Evolutionary conservation across 2,797 vertebrate species (phyloP).

Genomic region (Microctenopoma stevenorrisi): DNA sequence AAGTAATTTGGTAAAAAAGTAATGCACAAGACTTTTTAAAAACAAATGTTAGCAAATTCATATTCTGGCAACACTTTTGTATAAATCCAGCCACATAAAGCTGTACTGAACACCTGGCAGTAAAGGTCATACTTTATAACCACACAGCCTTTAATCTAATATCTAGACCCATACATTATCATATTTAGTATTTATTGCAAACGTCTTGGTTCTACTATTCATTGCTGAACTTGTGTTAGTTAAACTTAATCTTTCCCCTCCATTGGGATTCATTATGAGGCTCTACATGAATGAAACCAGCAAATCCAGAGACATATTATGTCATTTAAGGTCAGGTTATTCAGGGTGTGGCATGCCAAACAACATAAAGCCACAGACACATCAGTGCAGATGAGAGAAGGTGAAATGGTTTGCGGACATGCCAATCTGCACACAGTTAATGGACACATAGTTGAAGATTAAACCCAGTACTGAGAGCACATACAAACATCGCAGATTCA

Average conservation of each 20-base stretch:
- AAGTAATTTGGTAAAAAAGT: background rate
- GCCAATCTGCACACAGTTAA: background rate
- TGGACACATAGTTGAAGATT: background rate
- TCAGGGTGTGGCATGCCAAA: constrained; percentile 19
- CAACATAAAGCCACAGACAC: constrained; percentile 1
- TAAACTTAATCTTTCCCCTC: background rate
- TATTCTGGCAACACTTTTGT: background rate
- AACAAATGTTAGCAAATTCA: too few species aligned
- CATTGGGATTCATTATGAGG: too few species aligned
- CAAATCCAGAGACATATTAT: background rate
- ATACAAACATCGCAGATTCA: background rate
- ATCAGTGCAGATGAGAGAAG: background rate
- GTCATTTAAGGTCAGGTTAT: background rate
- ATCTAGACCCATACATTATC: background rate
- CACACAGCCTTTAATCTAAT: background rate
- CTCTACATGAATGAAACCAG: background rate
- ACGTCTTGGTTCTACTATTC: background rate
- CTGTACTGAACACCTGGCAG: background rate
- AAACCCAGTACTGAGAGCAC: background rate
- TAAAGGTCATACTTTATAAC: background rate
- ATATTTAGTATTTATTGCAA: background rate
- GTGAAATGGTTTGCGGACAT: background rate
- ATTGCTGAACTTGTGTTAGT: too few species aligned
- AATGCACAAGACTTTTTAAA: constrained; percentile 4
- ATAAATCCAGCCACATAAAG: too few species aligned